Base-by-base conservation (phyloP, 2,113 vertebrate species). In the Empidonax alnorum region DNA sequence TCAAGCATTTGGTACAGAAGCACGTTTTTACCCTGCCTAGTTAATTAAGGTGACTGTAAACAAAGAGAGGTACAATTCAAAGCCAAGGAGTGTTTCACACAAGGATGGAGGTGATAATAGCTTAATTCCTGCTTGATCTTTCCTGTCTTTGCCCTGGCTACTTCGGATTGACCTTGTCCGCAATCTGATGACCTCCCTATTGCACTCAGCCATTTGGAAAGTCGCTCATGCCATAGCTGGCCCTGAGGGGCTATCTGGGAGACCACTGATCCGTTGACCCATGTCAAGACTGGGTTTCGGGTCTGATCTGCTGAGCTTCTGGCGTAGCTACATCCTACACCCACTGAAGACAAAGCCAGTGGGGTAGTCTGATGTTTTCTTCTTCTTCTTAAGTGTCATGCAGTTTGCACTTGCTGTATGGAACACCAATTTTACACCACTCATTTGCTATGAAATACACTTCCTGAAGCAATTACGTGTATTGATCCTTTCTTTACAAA, bases 231-330 rank as follows among this genome's bases (percentile, higher is more conserved):
- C 97, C 95, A 66, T 96, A 88, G 97, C 93, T 97, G 95, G 95
- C 98, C 98, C 98, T 94, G 86, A 98, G 97, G 98, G 98, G 97
- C 95, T 97, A 87, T 98, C 98, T 98, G 94, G 96, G 96, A 98
- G 98, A 97, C 96, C 92, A 92, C 97, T 98, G 98, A 98, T 98
- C 97, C 98, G 97, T 67, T 99, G 99, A 99, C 99, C 99, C 99
- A 98, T 99, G 98, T 98, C 98, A 98, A 96, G 98, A 98, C 98
- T 98, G 98, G 97, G 98, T 99, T 99, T 98, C 97, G 98, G 97
- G 97, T 98, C 98, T 98, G 97, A 98, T 98, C 97, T 98, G 59
- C 96, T 97, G 97, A 97, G 97, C 98, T 98, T 98, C 98, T 98
- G 98, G 98, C 95, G 59, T 97, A 96, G 88, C 97, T 96, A 61